Evolutionary conservation across 2,888 invertebrate genomes (phyloP).

Genomic region (Eupithecia abbreviata): DNA sequence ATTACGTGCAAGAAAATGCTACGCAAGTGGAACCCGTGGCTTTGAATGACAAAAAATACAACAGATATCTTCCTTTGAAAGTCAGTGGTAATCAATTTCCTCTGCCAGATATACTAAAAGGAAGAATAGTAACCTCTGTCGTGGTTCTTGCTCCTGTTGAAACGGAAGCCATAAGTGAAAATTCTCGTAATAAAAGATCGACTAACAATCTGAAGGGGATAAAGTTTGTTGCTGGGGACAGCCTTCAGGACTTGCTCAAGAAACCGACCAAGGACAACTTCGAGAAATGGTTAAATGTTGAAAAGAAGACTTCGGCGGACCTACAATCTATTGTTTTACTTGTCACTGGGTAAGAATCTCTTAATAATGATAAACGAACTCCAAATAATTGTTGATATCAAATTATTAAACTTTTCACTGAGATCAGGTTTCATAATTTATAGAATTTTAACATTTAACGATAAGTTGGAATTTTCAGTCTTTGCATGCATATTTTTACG

Average conservation of each 20-base stretch:
- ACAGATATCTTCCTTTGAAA: slow-evolving; percentile 92
- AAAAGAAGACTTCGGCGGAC: slow-evolving; percentile 89
- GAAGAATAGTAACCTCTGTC: slow-evolving; percentile 91
- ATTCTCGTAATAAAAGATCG: slow-evolving; percentile 82
- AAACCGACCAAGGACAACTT: slow-evolving; percentile 91
- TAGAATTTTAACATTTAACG: background rate
- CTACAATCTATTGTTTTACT: slow-evolving; percentile 92
- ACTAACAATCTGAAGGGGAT: slow-evolving; percentile 86
- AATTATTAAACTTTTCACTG: background rate
- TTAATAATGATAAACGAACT: background rate
- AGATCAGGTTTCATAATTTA: background rate
- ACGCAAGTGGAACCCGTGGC: slow-evolving; percentile 90
- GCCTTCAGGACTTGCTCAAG: slow-evolving; percentile 89
- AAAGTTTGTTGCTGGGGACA: slow-evolving; percentile 89
- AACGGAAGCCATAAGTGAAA: slow-evolving; percentile 84
- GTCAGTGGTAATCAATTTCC: slow-evolving; percentile 94
- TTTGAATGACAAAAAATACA: slow-evolving; percentile 89
- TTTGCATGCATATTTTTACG: background rate
- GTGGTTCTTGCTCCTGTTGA: slow-evolving; percentile 93
- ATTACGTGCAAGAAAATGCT: slow-evolving; percentile 88
- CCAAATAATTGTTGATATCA: background rate
- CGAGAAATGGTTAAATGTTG: slow-evolving; percentile 90
- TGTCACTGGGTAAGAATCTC: slow-evolving; percentile 88
- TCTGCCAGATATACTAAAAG: slow-evolving; percentile 89
- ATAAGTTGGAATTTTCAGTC: background rate